Conservation (phyloP, 2,797 vertebrate genomes). For the Muraenolepis orangiensis region DNA sequence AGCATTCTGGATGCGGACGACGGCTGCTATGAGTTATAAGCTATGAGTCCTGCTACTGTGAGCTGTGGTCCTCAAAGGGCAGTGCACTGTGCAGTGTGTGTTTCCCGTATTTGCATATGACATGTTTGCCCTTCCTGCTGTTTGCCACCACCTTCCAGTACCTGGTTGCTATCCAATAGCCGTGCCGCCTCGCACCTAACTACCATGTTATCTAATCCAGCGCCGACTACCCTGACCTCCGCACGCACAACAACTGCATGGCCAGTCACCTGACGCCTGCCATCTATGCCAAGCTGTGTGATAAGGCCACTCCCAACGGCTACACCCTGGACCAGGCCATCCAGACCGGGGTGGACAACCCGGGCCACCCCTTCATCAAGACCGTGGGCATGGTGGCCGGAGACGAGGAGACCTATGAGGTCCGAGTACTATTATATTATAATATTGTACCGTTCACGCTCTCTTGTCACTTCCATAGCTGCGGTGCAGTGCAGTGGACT, state of each 20-base stretch:
- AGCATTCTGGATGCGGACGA: background rate
- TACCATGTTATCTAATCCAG: conserved; percentile 64
- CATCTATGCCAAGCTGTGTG: conserved; percentile 87
- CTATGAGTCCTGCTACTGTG: background rate
- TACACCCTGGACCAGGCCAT: conserved; percentile 94
- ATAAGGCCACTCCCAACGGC: conserved; percentile 87
- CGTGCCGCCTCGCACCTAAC: background rate
- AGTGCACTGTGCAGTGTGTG: background rate
- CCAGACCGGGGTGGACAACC: conserved; percentile 97
- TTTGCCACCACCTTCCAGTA: background rate
- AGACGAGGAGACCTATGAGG: conserved; percentile 95
- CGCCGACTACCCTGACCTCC: conserved; percentile 93
- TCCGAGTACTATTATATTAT: conserved; percentile 61
- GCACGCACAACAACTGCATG: conserved; percentile 99
- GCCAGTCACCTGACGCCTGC: conserved; percentile 88
- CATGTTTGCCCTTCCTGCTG: background rate
- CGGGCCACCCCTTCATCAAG: conserved; percentile 96
- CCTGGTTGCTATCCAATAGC: background rate
- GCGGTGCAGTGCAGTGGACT: no score
- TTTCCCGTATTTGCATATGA: background rate
- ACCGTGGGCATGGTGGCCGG: conserved; percentile 83
- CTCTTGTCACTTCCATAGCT: background rate
- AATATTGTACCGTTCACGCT: no score
- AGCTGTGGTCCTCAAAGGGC: background rate
- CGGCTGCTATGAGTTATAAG: no score